phyloP scores from a whole-genome alignment of 2,113 vertebrate genomes.

The Meles meles region DNA sequence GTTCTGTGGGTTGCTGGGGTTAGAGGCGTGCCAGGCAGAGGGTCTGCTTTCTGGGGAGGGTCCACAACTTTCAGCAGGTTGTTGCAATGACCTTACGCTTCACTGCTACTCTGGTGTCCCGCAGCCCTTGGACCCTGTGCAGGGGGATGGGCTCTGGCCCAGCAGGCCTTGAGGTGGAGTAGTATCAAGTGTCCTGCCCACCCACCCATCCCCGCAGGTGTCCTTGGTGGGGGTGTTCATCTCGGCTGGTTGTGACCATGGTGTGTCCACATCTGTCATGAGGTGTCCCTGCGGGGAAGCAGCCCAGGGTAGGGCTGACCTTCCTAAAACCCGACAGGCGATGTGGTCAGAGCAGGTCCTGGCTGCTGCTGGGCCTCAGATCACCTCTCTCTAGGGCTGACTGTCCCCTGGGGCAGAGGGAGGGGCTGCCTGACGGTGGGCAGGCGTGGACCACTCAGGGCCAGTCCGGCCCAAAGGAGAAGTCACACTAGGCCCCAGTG shows the following conservation, averaged over 20 bases:
- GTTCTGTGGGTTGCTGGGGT: not conserved
- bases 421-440: not conserved
- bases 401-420: not conserved
- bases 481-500: not conserved
- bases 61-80: not conserved
- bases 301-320: not conserved
- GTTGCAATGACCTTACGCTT: not conserved
- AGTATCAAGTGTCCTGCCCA: not conserved
- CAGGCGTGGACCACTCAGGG: not conserved
- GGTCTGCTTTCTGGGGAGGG: not conserved
- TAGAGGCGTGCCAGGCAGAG: not conserved
- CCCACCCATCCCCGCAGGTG: not conserved
- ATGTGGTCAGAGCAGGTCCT: not conserved
- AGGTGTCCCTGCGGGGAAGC: not conserved
- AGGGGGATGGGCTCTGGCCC: not conserved
- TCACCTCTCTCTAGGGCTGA: not conserved
- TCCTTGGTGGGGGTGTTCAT: not conserved
- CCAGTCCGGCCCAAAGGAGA: not conserved
- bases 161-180: not conserved
- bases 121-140: not conserved
- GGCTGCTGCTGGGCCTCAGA: not conserved
- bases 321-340: constrained; percentile 28
- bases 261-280: constrained; percentile 48
- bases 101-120: not conserved
- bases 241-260: not conserved